A percentile compares a stretch with the other conserved stretches of the same genome.
These are phyloP conservation scores for Percina caprodes DNA, from an alignment of 2,113 vertebrate genomes.

Conservation along the genomic window DNA sequence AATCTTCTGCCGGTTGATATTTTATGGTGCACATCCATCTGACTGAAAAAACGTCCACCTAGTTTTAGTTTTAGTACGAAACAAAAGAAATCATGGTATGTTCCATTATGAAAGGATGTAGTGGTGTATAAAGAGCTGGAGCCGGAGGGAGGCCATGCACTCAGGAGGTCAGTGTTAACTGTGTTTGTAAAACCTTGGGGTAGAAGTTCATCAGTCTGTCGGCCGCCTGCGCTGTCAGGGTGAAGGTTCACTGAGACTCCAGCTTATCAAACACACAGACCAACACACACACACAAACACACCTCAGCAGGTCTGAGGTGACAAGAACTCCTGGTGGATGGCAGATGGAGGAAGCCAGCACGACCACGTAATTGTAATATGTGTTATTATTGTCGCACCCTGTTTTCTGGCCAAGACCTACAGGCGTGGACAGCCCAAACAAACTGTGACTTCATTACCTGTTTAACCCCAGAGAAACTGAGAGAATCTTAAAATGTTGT, in stretches of 20 bases:
- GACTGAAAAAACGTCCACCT: neutral
- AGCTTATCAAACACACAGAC: constrained; percentile 4
- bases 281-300: neutral
- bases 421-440: neutral
- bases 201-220: constrained; percentile 52
- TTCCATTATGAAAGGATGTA: neutral
- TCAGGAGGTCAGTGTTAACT: constrained; percentile 37
- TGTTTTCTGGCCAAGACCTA: constrained; percentile 9
- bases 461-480: neutral
- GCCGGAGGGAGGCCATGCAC: neutral
- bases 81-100: neutral
- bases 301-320: constrained; percentile 49
- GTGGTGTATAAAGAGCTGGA: constrained; percentile 23
- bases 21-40: neutral
- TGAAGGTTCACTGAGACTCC: constrained; percentile 38
- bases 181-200: constrained; percentile 49
- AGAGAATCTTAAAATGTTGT: neutral
- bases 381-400: constrained; percentile 2
- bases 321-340: constrained; percentile 51
- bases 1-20: neutral
- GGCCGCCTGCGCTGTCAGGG: constrained; percentile 31
- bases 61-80: neutral
- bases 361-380: neutral
- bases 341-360: constrained; percentile 57
- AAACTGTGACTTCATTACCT: neutral